Evolutionary conservation across 2,113 vertebrate genomes (phyloP).

Genomic region (Mola mola): DNA sequence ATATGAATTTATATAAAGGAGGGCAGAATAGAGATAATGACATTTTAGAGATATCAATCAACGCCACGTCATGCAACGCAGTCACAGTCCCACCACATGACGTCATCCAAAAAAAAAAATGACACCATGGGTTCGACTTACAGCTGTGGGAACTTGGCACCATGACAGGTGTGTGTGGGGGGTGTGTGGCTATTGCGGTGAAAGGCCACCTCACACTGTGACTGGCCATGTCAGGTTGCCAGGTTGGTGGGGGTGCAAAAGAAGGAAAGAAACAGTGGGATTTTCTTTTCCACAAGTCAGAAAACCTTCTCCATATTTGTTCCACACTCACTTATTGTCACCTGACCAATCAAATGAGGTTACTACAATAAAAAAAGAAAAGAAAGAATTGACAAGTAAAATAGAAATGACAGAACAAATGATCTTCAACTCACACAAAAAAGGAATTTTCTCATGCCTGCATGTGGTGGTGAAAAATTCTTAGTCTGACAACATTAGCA

Average conservation of each 20-base stretch:
- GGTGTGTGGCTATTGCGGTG: constrained; percentile 79
- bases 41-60: constrained; percentile 73
- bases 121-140: constrained; percentile 87
- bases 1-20: constrained; percentile 67
- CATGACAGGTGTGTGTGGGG: constrained; percentile 74
- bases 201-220: constrained; percentile 84
- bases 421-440: constrained; percentile 48
- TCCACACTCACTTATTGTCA: constrained; percentile 51
- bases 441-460: constrained; percentile 26
- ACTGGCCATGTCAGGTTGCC: constrained; percentile 83
- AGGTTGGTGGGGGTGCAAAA: constrained; percentile 80
- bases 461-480: constrained; percentile 50
- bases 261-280: constrained; percentile 81
- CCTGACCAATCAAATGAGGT: constrained; percentile 65
- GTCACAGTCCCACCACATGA: constrained; percentile 86
- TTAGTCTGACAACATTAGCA: constrained; percentile 63
- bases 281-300: constrained; percentile 74
- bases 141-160: constrained; percentile 81
- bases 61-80: constrained; percentile 86
- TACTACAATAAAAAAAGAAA: constrained; percentile 57
- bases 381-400: constrained; percentile 44
- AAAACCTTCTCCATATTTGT: constrained; percentile 62
- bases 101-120: constrained; percentile 84
- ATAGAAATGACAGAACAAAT: constrained; percentile 59
- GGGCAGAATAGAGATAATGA: constrained; percentile 71